Conservation (phyloP, 2,113 vertebrate species). For the Himantopus leucocephalus region DNA sequence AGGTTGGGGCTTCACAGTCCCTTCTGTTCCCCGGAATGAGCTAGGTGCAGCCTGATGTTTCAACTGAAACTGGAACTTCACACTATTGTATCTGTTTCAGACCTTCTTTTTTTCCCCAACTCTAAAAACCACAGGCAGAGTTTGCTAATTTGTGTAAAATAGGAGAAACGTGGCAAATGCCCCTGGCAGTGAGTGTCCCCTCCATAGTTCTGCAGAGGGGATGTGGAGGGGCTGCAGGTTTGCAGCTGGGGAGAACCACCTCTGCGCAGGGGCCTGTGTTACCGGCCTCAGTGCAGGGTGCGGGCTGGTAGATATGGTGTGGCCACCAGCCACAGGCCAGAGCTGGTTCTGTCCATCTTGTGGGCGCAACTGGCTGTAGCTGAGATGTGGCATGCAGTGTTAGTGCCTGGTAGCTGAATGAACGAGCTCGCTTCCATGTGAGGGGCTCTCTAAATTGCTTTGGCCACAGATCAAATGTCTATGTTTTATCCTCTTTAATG, state of each 20-base stretch:
- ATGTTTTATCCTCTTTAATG: neutral
- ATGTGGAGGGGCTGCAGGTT: no score
- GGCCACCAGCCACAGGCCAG: neutral
- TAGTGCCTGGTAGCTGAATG: neutral
- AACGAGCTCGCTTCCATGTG: neutral
- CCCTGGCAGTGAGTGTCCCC: neutral
- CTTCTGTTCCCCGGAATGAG: neutral
- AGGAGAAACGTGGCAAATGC: fast-evolving
- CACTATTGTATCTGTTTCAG: neutral
- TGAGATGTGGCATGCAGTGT: fast-evolving
- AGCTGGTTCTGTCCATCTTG: neutral
- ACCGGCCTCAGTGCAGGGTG: fast-evolving
- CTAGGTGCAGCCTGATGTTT: neutral
- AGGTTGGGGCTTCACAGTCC: neutral
- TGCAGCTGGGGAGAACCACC: neutral
- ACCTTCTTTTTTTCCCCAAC: fast-evolving
- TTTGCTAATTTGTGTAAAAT: fast-evolving
- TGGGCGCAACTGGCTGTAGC: neutral
- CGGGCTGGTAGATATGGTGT: fast-evolving
- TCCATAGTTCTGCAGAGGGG: neutral
- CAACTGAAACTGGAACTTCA: neutral
- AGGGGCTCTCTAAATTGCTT: neutral
- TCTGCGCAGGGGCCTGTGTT: fast-evolving
- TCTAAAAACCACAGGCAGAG: neutral
- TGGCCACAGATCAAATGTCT: neutral